Evolutionary conservation across 1,140 invertebrate species (phyloP), one percentile per base, ranked within the genome.

Genomic region (Cheumatopsyche charites): DNA sequence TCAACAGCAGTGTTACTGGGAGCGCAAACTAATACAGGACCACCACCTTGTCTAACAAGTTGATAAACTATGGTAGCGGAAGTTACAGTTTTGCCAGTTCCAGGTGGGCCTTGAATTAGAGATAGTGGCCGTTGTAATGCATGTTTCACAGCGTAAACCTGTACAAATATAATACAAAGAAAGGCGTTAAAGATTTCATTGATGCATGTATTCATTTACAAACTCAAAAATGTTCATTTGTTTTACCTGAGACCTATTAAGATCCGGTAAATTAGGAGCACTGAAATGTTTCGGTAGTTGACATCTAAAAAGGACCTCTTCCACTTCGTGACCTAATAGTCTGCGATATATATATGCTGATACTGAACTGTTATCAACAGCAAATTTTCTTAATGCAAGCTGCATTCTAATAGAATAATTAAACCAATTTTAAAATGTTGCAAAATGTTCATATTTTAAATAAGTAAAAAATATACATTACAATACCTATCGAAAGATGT

Each of bases 1-100:
- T 99, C 98, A 0, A 99, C 98, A 49, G 98, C 98, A 9, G 98
- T 99, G 79, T 99, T 99, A 17, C 95, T 98, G 0, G 98, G 98
- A 1, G 98, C 98, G 83, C 98, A 99, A 0, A 99, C 98, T 0
- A 99, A 83, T 0, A 99, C 96, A 0, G 97, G 95, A 1, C 96
- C 95, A 5, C 91, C 93, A 75, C 91, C 94, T 79, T 98, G 95
- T 80, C 97, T 94, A 0, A 97, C 96, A 36, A 99, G 84, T 81
- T 99, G 98, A 80, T 98, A 99, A 0, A 99, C 98, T 77, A 99
- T 97, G 0, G 98, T 98, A 0, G 98, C 98, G 6, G 98, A 99
- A 1, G 98, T 99, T 0, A 99, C 98, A 0, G 98, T 99, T 84
- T 99, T 99, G 0, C 98, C 97, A 0, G 97, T 99, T 26, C 96